These are phyloP conservation scores for Setipinna tenuifilis DNA, from an alignment of 2,797 vertebrate species.

Conservation along the genomic window DNA sequence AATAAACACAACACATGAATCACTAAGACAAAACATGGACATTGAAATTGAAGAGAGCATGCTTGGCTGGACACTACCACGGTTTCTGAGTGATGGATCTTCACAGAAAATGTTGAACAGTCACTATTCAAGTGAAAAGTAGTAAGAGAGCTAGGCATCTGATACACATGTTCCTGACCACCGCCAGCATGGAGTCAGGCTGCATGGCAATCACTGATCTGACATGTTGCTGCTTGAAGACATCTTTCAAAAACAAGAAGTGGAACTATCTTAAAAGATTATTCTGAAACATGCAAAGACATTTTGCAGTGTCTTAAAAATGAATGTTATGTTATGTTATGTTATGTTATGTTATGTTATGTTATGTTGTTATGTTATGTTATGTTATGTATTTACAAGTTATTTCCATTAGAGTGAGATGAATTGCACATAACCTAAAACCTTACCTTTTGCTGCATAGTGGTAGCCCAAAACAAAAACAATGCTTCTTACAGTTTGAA, in stretches of 20 bases:
- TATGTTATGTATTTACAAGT: background rate
- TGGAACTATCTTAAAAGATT: background rate
- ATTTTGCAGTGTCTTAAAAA: background rate
- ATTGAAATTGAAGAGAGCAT: background rate
- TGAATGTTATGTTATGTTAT: background rate
- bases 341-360: background rate
- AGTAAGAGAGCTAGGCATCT: background rate
- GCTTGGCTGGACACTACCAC: conserved; percentile 1
- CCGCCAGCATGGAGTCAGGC: background rate
- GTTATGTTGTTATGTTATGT: background rate
- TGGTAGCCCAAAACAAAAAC: background rate
- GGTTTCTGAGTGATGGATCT: conserved; percentile 10
- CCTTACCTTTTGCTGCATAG: background rate
- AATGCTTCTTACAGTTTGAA: background rate
- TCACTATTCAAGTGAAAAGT: background rate
- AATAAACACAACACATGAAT: conserved; percentile 17
- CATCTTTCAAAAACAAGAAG: background rate
- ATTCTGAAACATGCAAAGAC: background rate
- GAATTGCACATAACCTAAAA: background rate
- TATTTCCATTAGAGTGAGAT: background rate
- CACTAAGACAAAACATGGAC: conserved; percentile 5
- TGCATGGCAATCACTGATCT: background rate
- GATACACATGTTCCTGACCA: background rate
- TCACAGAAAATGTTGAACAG: background rate
- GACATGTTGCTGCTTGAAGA: background rate